Evolutionary conservation across 2,113 vertebrate species (phyloP), one percentile per base, ranked within the genome.

Genomic region (Megaleporinus macrocephalus): DNA sequence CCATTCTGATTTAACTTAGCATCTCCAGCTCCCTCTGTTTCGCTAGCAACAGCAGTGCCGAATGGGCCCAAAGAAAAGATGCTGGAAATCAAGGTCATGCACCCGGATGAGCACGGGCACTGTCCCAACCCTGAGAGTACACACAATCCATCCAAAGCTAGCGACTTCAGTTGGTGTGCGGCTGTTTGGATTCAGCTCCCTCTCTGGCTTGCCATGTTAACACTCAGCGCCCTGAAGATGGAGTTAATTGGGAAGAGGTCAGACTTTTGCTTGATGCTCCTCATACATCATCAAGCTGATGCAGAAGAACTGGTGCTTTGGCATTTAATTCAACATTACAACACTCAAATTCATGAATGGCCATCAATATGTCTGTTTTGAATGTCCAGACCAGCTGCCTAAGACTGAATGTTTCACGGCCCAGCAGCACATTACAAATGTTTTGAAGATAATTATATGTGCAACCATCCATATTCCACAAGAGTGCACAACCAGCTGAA

Each of bases 391-490:
- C 71, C 84, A 82, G 75, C 76, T 82, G 80, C 53, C 24, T 49
- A 26, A 70, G 63, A 70, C 57, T 57, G 53, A 82, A 33, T 74
- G 73, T 65, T 77, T 57, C 75, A 47, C 63, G 53, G 36, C 18
- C 59, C 44, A 75, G 59, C 27, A 27, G 29, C 80, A 61, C 36
- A 18, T 78, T 78, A 61, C 57, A 53, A 76, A 75, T 76, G 75
- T 81, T 84, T 84, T 77, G 47, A 81, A 77, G 76, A 81, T 76
- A 85, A 73, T 73, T 76, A 73, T 68, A 73, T 65, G n/a, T 81
- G 69, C 29, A 36, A 24, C 18, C 49, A 61, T 63, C 70, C 63
- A 79, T 72, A 78, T 27, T 79, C 71, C 65, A 53, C 24, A 33
- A 78, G 73, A 59, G 66, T 49, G 41, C 24, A 59, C 16, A 33